These are phyloP conservation scores for Vanessa cardui DNA, from an alignment of 2,888 invertebrate genomes.

Conservation along the genomic window DNA sequence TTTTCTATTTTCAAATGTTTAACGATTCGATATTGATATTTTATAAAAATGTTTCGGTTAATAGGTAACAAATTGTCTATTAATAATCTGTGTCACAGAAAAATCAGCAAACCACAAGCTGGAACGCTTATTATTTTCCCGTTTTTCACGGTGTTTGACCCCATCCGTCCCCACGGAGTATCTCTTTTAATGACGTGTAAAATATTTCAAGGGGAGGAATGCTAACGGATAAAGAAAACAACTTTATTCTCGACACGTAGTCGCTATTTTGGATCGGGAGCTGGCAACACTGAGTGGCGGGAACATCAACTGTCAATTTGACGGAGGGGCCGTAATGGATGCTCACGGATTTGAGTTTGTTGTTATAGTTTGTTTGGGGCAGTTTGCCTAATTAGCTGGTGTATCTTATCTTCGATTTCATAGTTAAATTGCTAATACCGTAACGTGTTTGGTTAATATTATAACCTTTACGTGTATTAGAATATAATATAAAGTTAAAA, in stretches of 20 bases:
- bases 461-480: too few species aligned
- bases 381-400: conserved; percentile 32
- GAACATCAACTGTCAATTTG: conserved; percentile 71
- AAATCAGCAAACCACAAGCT: conserved; percentile 42
- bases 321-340: conserved; percentile 66
- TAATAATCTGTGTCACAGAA: conserved; percentile 37
- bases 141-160: conserved; percentile 73
- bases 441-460: too few species aligned
- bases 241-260: conserved; percentile 34
- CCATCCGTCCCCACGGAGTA: conserved; percentile 50
- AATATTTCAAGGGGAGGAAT: conserved; percentile 56
- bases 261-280: conserved; percentile 38
- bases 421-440: neutral
- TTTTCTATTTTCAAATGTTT: too few species aligned
- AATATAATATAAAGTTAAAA: too few species aligned
- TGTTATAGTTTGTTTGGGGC: conserved; percentile 53
- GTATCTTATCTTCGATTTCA: neutral
- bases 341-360: conserved; percentile 68
- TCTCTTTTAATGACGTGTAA: conserved; percentile 70
- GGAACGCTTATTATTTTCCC: conserved; percentile 63
- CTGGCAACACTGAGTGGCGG: conserved; percentile 36
- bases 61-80: conserved; percentile 33
- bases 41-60: neutral
- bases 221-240: conserved; percentile 38
- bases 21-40: too few species aligned